A percentile compares a stretch with the other conserved stretches of the same genome.
Evolutionary conservation across 2,113 vertebrate genomes (phyloP).

Genomic region (Alethe castanea): DNA sequence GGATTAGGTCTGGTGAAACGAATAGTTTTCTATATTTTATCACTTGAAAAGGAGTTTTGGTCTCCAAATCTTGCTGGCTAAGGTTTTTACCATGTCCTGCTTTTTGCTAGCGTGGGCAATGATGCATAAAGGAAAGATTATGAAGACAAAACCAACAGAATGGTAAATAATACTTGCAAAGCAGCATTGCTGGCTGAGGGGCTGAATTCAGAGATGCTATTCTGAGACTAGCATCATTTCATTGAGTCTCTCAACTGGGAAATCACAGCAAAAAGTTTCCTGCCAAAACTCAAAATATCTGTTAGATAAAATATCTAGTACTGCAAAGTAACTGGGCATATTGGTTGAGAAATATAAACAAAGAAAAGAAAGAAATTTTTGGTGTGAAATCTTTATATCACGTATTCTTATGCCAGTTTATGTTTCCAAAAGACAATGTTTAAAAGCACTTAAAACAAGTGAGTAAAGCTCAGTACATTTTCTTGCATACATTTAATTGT

Average conservation of each 20-base stretch:
- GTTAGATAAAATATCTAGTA: neutral
- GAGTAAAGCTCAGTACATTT: constrained; percentile 13
- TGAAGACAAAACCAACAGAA: neutral
- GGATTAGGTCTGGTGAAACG: neutral
- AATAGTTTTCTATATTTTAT: neutral
- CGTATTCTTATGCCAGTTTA: constrained; percentile 9
- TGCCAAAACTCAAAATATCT: neutral
- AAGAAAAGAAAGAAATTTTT: neutral
- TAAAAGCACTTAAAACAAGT: constrained; percentile 54
- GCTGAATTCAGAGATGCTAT: neutral
- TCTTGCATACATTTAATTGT: constrained; percentile 32
- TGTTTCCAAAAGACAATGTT: constrained; percentile 49
- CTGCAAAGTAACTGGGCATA: neutral
- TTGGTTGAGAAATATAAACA: neutral
- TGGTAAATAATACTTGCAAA: neutral
- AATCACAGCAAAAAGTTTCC: neutral
- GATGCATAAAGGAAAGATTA: neutral
- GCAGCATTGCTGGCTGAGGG: neutral
- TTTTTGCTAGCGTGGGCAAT: neutral
- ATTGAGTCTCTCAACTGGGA: neutral
- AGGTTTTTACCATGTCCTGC: neutral
- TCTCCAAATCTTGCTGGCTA: neutral
- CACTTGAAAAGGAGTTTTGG: neutral
- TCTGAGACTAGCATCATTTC: neutral
- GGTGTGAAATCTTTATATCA: constrained; percentile 29